Evolutionary conservation across 2,113 vertebrate genomes (phyloP).

Genomic region (Seriola rivoliana): DNA sequence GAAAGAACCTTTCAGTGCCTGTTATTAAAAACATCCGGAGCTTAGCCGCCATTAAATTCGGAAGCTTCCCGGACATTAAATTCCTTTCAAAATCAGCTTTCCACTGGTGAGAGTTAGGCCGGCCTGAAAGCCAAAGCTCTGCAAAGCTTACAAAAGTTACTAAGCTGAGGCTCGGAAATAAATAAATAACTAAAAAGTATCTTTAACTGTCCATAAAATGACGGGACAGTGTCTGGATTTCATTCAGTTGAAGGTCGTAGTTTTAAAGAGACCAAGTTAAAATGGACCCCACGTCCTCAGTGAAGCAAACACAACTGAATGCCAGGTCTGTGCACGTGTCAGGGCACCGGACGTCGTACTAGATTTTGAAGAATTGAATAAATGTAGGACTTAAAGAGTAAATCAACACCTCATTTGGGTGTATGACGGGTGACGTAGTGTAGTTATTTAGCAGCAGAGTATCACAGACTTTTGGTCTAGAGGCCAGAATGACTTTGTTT

Average conservation of each 20-base stretch:
- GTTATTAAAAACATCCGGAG: conserved; percentile 29
- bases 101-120: background rate
- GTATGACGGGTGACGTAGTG: too few species aligned
- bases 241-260: background rate
- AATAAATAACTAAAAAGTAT: background rate
- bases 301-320: background rate
- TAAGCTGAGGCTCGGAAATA: background rate
- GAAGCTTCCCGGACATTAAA: background rate
- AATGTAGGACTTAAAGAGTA: too few species aligned
- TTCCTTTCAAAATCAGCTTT: conserved; percentile 30
- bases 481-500: too few species aligned
- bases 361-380: too few species aligned
- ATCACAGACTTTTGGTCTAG: too few species aligned
- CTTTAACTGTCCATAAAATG: too few species aligned
- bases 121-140: conserved; percentile 14
- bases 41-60: background rate
- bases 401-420: too few species aligned
- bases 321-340: too few species aligned
- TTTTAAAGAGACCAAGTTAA: background rate
- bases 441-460: too few species aligned
- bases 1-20: conserved; percentile 16
- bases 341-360: too few species aligned
- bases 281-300: too few species aligned
- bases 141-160: conserved; percentile 26
- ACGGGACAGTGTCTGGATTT: background rate